phyloP scores from a whole-genome alignment of 2,888 invertebrate species.

The Petrolisthes manimaculis region DNA sequence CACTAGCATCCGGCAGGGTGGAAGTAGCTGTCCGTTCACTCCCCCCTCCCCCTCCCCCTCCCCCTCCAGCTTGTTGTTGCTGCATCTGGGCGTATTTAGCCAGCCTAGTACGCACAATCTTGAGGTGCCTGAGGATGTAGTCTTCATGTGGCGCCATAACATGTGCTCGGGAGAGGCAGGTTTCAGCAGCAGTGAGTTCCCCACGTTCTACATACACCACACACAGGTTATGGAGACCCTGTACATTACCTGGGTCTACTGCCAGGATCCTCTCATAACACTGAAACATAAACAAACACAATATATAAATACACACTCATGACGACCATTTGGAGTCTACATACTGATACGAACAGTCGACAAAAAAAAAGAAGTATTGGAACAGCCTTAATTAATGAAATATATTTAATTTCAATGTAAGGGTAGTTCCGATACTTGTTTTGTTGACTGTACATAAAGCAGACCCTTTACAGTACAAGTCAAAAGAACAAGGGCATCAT shows the following conservation, averaged over 20 bases:
- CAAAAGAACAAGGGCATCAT: too few relatives aligned
- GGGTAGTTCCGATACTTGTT: too few relatives aligned
- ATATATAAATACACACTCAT: background rate
- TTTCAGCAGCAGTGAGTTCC: constrained; percentile 70
- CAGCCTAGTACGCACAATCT: constrained; percentile 82
- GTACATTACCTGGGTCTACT: background rate
- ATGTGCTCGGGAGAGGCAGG: background rate
- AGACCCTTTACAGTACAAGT: too few relatives aligned
- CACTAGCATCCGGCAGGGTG: constrained; percentile 16
- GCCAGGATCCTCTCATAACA: constrained; percentile 88
- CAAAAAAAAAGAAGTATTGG: background rate
- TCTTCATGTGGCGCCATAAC: constrained; percentile 90
- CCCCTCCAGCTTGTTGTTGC: constrained; percentile 43
- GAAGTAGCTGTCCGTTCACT: constrained; percentile 48
- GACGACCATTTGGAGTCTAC: background rate
- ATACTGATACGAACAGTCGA: background rate
- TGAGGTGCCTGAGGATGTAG: constrained; percentile 89
- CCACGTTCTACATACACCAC: constrained; percentile 95
- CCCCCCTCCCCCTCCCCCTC: constrained; percentile 27
- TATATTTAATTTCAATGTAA: too few relatives aligned
- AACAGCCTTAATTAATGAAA: background rate
- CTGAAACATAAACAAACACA: constrained; percentile 71
- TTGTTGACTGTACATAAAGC: too few relatives aligned
- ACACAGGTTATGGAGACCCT: constrained; percentile 75
- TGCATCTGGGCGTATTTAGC: constrained; percentile 56